Base-by-base conservation (phyloP, 2,113 vertebrate species). In the Amphiprion ocellaris region DNA sequence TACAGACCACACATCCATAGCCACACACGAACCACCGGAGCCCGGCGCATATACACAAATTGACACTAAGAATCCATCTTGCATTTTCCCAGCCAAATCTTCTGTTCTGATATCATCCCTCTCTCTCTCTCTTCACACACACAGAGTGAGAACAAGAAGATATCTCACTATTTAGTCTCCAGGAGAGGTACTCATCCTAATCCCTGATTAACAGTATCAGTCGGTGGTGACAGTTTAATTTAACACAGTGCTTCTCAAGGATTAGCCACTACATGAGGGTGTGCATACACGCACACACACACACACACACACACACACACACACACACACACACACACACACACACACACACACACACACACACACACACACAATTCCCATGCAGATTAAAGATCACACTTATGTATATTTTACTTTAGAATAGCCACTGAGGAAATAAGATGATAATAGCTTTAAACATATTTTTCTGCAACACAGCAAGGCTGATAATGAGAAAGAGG, bases 121-220 rank as follows among this genome's bases (percentile, higher is more conserved):
- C 37, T 46, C 33, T 37, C 33, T 37, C 33, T 37, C 33, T 37
- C 9, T 11, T 15, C 12, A 23, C 65, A 63, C 60, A 30, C n/a
- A 23, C 67, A 24, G 6, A 50, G 11, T 41, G 46, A 70, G 46
- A 79, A 59, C 50, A n/a, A 21, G 74, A 19, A 10, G 54, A 70
- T 81, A 83, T 90, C 86, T 84, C 61, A 52, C 67, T 59, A 39
- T 84, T 89, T 78, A 62, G 74, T 87, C 87, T 91, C 76, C 79
- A 81, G 68, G 69, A 90, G 80, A 84, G 83, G 85, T 82, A 73
- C 86, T 92, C 89, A 68, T 86, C 85, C 80, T 93, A 92, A 93
- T 92, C 91, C 84, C 78, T 92, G 90, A 92, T 91, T 90, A 92
- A 84, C 87, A 88, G 79, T 91, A 88, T 92, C 87, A 83, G 83